Conservation (phyloP, 92 coral and sea anemone genomes). For the Zoanthus sociatus region DNA sequence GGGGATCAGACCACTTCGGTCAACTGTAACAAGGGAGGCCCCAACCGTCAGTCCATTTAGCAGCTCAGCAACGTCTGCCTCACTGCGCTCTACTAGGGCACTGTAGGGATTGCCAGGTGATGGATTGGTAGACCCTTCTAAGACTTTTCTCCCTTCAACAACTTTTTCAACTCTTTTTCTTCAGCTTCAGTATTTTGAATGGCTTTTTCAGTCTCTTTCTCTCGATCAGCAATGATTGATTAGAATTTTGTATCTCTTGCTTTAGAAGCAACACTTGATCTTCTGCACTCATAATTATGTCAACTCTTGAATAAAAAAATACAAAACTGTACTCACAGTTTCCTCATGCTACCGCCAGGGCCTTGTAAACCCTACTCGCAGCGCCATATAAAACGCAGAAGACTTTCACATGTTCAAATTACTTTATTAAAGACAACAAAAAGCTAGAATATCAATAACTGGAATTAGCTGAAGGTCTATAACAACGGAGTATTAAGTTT, state of each 20-base stretch:
- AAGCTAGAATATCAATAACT: no score
- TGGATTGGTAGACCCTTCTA: slow-evolving; percentile 62
- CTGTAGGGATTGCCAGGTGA: slow-evolving; percentile 44
- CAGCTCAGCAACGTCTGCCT: slow-evolving; percentile 59
- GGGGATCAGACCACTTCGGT: no score
- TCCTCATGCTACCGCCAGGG: background rate
- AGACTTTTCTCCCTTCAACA: slow-evolving; percentile 44
- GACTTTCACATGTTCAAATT: no score
- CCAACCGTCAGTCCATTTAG: slow-evolving; percentile 65
- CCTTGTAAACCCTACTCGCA: background rate
- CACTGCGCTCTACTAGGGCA: slow-evolving; percentile 67
- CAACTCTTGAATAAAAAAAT: background rate
- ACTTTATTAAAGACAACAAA: no score
- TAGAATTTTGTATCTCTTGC: background rate
- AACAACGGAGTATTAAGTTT: no score
- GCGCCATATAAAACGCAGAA: background rate
- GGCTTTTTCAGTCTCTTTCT: slow-evolving; percentile 30
- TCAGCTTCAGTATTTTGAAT: slow-evolving; percentile 39
- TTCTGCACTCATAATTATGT: background rate
- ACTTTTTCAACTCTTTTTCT: slow-evolving; percentile 45
- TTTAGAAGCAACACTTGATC: background rate
- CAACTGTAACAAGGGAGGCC: slow-evolving; percentile 57
- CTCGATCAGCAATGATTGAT: slow-evolving; percentile 38
- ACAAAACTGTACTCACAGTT: no score
- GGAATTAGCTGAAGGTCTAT: no score